These are phyloP conservation scores for Hemibagrus wyckioides DNA, from an alignment of 2,113 vertebrate species.

Conservation along the genomic window DNA sequence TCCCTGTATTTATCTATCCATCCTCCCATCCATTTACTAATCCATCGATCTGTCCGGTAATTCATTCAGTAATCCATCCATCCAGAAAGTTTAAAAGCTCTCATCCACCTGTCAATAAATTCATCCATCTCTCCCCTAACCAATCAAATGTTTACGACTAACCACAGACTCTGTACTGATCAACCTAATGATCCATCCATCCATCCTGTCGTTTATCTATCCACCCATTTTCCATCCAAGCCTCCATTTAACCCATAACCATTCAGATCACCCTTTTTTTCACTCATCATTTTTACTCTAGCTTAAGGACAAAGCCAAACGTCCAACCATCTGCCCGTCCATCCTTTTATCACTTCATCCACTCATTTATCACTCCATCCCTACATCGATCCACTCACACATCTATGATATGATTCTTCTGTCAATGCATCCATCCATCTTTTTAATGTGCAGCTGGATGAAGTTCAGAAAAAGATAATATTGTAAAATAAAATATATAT, in stretches of 20 bases:
- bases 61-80: not conserved
- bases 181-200: not conserved
- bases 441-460: not conserved
- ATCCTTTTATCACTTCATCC: not conserved
- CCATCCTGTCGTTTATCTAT: not conserved
- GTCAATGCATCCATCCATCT: not conserved
- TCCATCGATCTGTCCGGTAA: not conserved
- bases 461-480: not conserved
- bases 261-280: not conserved
- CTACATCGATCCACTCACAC: not conserved
- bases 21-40: not conserved
- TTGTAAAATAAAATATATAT: no score
- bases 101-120: not conserved
- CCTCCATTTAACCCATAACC: not conserved
- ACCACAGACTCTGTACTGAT: no score
- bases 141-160: no score
- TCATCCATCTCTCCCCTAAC: not conserved
- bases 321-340: no score
- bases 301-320: not conserved
- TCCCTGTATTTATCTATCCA: not conserved
- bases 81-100: not conserved
- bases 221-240: no score
- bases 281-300: not conserved
- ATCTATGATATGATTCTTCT: not conserved
- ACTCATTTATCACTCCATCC: not conserved